phyloP scores from a whole-genome alignment of 2,888 invertebrate genomes.

The Lasioglossum zephyrum region DNA sequence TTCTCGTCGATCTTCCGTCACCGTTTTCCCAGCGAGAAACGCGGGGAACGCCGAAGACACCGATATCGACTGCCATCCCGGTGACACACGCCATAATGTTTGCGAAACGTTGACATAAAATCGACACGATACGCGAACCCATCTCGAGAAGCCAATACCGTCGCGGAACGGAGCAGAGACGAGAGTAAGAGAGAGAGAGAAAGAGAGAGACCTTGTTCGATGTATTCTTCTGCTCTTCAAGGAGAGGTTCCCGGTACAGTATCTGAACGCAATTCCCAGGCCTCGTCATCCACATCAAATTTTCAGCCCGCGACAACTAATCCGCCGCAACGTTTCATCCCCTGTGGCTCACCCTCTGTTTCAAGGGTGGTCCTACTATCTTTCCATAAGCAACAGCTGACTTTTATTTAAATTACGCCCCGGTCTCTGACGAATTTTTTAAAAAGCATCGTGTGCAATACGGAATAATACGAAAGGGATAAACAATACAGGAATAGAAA shows the following conservation, averaged over 20 bases:
- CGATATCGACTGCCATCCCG: slow-evolving; percentile 35
- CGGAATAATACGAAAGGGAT: no score
- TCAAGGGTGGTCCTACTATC: not conserved
- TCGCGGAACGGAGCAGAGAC: not conserved
- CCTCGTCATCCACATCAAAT: slow-evolving; percentile 25
- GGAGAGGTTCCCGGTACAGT: not conserved
- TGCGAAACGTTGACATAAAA: slow-evolving; percentile 45
- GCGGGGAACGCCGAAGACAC: slow-evolving; percentile 17
- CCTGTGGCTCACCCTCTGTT: not conserved
- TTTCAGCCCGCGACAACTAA: slow-evolving; percentile 30
- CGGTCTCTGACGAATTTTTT: no score
- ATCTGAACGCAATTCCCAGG: slow-evolving; percentile 15
- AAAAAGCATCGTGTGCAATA: no score
- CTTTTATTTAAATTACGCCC: not conserved
- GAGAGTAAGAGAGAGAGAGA: not conserved
- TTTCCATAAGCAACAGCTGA: not conserved
- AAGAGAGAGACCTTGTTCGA: not conserved
- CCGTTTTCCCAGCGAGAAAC: slow-evolving; percentile 3
- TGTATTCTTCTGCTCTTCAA: slow-evolving; percentile 12
- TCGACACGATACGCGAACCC: slow-evolving; percentile 41
- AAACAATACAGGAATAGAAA: no score
- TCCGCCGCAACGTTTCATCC: slow-evolving; percentile 6
- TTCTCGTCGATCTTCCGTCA: slow-evolving; percentile 17
- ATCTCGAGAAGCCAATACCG: slow-evolving; percentile 34
- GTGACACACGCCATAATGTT: slow-evolving; percentile 45